Percentiles rank a stretch among this genome's conserved stretches.
These are phyloP conservation scores for Andrena flavipes DNA, from an alignment of 2,888 invertebrate species.

Conservation along the genomic window DNA sequence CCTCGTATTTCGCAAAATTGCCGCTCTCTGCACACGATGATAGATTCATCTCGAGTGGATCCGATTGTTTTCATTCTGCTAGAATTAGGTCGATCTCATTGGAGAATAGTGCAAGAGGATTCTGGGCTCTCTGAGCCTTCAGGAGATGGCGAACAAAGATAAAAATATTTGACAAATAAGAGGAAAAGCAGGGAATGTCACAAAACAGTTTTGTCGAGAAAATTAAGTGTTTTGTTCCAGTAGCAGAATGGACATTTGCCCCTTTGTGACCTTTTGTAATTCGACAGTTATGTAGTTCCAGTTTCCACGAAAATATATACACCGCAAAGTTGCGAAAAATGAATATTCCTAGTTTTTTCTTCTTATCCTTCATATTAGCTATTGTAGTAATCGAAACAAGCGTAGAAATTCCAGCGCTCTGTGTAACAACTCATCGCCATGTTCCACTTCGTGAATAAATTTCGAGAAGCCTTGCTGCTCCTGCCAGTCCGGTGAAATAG, in stretches of 20 bases:
- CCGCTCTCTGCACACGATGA: slow-evolving; percentile 8
- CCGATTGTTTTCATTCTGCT: slow-evolving; percentile 27
- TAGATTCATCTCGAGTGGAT: slow-evolving; percentile 31
- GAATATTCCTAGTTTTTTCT: too few species aligned
- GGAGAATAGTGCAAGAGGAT: background rate
- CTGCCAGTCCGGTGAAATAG: slow-evolving; percentile 19
- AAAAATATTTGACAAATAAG: background rate
- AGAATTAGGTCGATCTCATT: slow-evolving; percentile 14
- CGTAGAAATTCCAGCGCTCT: background rate
- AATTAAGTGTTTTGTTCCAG: too few species aligned
- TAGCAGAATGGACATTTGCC: too few species aligned
- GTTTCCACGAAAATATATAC: too few species aligned
- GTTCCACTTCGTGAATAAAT: slow-evolving; percentile 41
- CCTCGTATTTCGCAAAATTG: slow-evolving; percentile 25
- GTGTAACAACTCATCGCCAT: slow-evolving; percentile 34
- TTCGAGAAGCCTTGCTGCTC: slow-evolving; percentile 25
- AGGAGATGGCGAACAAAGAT: background rate
- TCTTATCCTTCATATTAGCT: too few species aligned
- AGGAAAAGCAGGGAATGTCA: too few species aligned
- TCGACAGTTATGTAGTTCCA: too few species aligned
- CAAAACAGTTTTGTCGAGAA: too few species aligned
- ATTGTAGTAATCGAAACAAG: slow-evolving; percentile 18
- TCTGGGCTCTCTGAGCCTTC: background rate
- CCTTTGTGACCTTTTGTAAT: too few species aligned
- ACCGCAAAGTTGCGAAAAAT: too few species aligned